phyloP scores from a whole-genome alignment of 2,113 vertebrate genomes.

The Vidua chalybeata region DNA sequence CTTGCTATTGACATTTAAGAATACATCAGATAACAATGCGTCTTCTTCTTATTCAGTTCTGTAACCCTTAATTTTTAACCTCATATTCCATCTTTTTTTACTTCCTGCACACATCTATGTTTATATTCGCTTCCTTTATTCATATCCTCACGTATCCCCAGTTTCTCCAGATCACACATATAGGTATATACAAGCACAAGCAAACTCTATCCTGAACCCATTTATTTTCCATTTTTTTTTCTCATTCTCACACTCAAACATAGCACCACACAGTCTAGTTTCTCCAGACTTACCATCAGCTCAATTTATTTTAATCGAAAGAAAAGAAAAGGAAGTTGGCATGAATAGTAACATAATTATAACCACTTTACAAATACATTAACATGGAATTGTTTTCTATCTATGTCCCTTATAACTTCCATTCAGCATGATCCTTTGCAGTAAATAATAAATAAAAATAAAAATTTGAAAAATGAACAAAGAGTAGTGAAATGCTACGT shows the following conservation, averaged over 20 bases:
- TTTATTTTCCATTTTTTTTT: background rate
- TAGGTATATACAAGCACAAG: background rate
- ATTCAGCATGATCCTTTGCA: background rate
- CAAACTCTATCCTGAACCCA: background rate
- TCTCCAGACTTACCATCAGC: background rate
- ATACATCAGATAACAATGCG: accelerated
- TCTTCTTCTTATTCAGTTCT: background rate
- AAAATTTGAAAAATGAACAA: background rate
- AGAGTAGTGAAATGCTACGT: background rate
- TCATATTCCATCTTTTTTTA: background rate
- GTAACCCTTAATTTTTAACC: background rate
- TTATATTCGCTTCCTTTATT: background rate
- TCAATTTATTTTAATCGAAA: background rate
- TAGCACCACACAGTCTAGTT: background rate
- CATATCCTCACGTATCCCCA: accelerated
- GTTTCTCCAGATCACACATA: background rate
- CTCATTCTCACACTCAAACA: background rate
- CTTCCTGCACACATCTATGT: background rate
- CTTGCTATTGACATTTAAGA: background rate
- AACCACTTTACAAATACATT: background rate
- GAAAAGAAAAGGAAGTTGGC: background rate
- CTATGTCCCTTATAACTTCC: background rate
- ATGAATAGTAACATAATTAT: background rate
- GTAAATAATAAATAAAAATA: background rate
- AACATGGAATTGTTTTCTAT: background rate